Base-by-base conservation (phyloP, 2,797 vertebrate genomes). In the Mareca penelope region DNA sequence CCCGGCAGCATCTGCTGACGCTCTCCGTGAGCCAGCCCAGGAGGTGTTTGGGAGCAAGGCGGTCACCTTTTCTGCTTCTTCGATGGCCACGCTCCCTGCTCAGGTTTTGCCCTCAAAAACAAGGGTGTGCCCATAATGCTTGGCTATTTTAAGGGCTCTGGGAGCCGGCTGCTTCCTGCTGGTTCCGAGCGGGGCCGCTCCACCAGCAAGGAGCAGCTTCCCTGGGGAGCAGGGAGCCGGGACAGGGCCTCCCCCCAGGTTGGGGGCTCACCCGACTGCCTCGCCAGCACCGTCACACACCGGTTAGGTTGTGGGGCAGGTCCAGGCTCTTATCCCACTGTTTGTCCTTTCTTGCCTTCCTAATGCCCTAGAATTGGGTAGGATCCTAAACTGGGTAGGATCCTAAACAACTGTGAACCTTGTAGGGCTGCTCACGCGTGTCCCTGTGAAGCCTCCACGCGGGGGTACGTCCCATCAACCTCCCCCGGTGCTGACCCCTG, bases 21-120 rank as follows among this genome's bases (percentile, higher is more conserved):
- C 52, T 60, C 68, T 23, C 76, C 9, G 2, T 15, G 85, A 18
- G 64, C 31, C 3, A 0, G 9, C 26, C 6, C 70, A 17, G 29
- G 37, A 14, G 1, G 56, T 1, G 3, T 6, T 28, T 29, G 59
- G 68, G 48, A 85, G 39, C 0, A 1, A 56, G 42, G 29, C 11
- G 63, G 56, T 37, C 15, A 73, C 89, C 89, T 88, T 35, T 13
- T 48, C 16, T 31, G 22, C 18, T 69, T 19, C 81, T 86, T 57
- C 2, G 0, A 12, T 3, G 59, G 53, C 67, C 42, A 7, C 7
- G 0, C 68, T 92, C 89, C n/a, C 60, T 67, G 44, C 78, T 31
- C 89, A 93, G 94, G 94, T 95, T 90, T 85, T 90, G 72, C 92
- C 81, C 92, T 93, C 89, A 68, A 52, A 80, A 87, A 75, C 87